phyloP scores from a whole-genome alignment of 1,140 invertebrate species.

The Phenacoccus solenopsis region DNA sequence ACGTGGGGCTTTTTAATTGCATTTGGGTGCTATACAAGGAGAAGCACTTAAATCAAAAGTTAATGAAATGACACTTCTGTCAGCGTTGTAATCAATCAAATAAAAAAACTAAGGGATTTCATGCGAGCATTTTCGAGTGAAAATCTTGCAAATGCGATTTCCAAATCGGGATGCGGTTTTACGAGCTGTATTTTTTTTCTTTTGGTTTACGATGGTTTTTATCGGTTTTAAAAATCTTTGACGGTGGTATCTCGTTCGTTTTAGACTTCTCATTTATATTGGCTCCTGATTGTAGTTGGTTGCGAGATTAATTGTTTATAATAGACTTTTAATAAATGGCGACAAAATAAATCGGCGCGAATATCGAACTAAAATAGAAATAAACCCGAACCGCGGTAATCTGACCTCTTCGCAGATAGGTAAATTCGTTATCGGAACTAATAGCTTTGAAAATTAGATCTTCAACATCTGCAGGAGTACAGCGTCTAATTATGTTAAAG shows the following conservation, averaged over 20 bases:
- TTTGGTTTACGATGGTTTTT: no score
- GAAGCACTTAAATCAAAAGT: slow-evolving; percentile 15
- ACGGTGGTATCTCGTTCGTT: no score
- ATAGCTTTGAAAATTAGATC: slow-evolving; percentile 2
- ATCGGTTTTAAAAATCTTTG: no score
- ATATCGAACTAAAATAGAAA: background rate
- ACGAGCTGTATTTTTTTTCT: no score
- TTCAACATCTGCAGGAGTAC: background rate
- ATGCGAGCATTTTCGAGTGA: background rate
- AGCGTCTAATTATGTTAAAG: slow-evolving; percentile 2
- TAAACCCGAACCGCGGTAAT: background rate
- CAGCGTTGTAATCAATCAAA: slow-evolving; percentile 15
- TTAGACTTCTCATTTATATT: no score
- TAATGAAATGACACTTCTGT: slow-evolving; percentile 15
- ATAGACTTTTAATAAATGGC: no score
- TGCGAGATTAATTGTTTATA: no score
- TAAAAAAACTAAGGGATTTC: slow-evolving; percentile 3
- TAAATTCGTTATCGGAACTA: background rate
- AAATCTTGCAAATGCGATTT: background rate
- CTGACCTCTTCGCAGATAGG: background rate
- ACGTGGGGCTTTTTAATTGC: background rate
- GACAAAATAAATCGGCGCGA: background rate
- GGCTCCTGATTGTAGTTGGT: no score
- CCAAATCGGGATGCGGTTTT: background rate
- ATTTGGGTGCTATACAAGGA: background rate